phyloP scores from a whole-genome alignment of 2,113 vertebrate genomes.

The Chaetorhynchus papuensis region DNA sequence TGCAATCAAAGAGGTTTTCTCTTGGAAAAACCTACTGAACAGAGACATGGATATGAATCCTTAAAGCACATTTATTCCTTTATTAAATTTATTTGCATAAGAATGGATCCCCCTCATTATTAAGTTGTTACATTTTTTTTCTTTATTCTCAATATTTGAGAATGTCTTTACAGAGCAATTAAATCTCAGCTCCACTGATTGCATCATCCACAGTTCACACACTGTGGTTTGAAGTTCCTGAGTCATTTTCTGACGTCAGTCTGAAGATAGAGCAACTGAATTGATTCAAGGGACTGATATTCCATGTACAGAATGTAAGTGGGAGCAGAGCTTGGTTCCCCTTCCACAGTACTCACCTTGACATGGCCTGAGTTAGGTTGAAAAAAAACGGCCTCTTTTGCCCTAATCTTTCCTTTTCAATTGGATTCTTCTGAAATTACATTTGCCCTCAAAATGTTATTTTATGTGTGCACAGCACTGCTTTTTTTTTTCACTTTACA shows the following conservation, averaged over 20 bases:
- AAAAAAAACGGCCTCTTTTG: neutral
- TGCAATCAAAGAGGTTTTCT: neutral
- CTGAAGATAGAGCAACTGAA: neutral
- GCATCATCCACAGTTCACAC: neutral
- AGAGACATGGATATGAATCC: neutral
- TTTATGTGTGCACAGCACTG: neutral
- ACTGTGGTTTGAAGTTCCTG: neutral
- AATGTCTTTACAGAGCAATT: fast-evolving
- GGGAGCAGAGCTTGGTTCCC: neutral
- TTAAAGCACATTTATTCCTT: neutral
- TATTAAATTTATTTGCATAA: neutral
- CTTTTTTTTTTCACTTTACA: neutral
- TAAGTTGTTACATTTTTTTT: neutral
- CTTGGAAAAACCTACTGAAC: neutral
- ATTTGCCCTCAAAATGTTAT: neutral
- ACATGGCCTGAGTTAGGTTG: neutral
- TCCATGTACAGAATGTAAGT: neutral
- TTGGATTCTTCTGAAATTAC: neutral
- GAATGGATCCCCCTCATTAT: neutral
- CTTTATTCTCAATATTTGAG: neutral
- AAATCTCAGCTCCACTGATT: neutral
- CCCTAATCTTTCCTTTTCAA: neutral
- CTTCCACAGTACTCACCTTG: neutral
- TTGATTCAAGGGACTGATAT: neutral
- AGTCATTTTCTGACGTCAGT: neutral